Base-by-base conservation (phyloP, 1,140 invertebrate genomes). In the Trichonephila clavata region DNA sequence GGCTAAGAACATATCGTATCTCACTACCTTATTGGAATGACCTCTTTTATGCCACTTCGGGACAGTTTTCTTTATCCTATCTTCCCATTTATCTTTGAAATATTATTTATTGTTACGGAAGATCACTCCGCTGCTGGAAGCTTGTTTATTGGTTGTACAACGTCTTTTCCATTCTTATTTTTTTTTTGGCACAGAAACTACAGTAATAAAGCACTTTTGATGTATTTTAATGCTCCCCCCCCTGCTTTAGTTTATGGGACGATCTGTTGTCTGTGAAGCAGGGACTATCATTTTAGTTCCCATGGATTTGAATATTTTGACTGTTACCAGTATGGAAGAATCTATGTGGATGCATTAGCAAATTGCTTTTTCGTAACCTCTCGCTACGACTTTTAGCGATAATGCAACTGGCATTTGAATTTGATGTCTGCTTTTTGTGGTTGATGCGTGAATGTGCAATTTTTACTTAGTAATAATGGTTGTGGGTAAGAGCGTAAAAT, bases 271-370 rank as follows among this genome's bases (percentile, higher is more conserved):
- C 27, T 77, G 20, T 16, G 60, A 43, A 39, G 32, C 7, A 71
- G 39, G 65, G 24, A 89, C 24, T 71, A 89, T 71, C n/a, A 39
- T 59, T 77, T 50, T 32, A n/a, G 43, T 8, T 27, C 63, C 39
- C 32, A 32, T 14, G 50, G 57, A 89, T 89, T 89, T 89, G 87
- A 89, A 89, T 89, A 89, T 89, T 89, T 89, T 20, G 20, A 27
- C 65, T 32, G 65, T 89, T 89, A 89, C 1, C 24, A 32, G 7
- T n/a, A 5, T n/a, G 60, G 32, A 84, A 59, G 83, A 2, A 59
- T 27, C 57, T 16, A 18, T 13, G 27, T 24, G 57, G 83, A 57
- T 2, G 20, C 86, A 87, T 87, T 87, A 87, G 86, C 61, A 63
- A 87, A 87, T 87, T 87, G 86, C 86, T 57, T 61, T 65, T 20